These are phyloP conservation scores for Drosophila guanche DNA, from an alignment of 1,140 invertebrate species.

Conservation along the genomic window DNA sequence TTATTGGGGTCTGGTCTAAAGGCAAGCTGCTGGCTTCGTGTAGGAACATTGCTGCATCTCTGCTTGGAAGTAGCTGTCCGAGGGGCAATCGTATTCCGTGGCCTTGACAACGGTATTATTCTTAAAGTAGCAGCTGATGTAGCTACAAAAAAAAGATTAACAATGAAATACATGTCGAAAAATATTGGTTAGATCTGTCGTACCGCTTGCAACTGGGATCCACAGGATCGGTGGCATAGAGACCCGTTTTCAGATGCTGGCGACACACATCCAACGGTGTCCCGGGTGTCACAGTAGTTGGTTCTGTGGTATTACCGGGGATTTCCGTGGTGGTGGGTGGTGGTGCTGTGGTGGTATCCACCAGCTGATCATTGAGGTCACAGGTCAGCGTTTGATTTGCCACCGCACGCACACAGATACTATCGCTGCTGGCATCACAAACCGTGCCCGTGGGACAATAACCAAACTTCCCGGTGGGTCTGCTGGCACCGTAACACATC, in stretches of 20 bases:
- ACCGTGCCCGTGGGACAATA: constrained; percentile 62
- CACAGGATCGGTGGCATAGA: constrained; percentile 53
- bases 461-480: constrained; percentile 58
- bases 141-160: constrained; percentile 58
- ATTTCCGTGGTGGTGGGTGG: constrained; percentile 9
- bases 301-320: neutral
- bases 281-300: constrained; percentile 5
- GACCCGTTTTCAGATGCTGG: constrained; percentile 29
- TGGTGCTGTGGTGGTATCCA: constrained; percentile 35
- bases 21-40: constrained; percentile 56
- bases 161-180: neutral
- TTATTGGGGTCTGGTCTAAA: constrained; percentile 20
- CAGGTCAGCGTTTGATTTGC: constrained; percentile 45
- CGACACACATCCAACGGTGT: constrained; percentile 55
- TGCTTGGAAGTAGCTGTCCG: constrained; percentile 50
- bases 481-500: constrained; percentile 74
- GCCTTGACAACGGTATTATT: constrained; percentile 37
- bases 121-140: constrained; percentile 62
- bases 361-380: constrained; percentile 58
- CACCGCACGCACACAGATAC: constrained; percentile 52
- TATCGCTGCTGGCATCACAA: constrained; percentile 67
- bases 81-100: constrained; percentile 50
- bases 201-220: constrained; percentile 71
- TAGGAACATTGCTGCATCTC: constrained; percentile 46
- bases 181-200: neutral